These are phyloP conservation scores for Laticauda laticaudata DNA, from an alignment of 2,113 vertebrate genomes.

Conservation along the genomic window DNA sequence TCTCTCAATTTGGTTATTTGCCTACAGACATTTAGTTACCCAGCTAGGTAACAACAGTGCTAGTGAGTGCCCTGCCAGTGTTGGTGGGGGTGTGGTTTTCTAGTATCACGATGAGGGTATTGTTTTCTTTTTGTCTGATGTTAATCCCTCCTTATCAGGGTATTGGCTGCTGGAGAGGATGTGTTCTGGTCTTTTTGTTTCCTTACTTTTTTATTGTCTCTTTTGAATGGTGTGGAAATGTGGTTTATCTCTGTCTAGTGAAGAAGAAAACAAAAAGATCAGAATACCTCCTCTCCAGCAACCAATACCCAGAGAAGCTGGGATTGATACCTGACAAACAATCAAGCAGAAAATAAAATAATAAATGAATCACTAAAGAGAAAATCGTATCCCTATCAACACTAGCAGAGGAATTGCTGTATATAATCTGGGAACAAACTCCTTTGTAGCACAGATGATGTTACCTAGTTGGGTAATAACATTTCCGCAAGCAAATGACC, in stretches of 20 bases:
- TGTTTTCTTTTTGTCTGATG: background rate
- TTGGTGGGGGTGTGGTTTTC: background rate
- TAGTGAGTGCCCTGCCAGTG: background rate
- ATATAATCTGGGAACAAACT: background rate
- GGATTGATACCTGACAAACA: background rate
- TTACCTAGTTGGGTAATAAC: background rate
- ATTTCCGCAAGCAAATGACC: background rate
- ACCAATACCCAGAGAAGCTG: background rate
- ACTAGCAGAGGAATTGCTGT: background rate
- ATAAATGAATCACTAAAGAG: background rate
- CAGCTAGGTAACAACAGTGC: background rate
- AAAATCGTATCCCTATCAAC: background rate
- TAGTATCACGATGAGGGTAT: background rate
- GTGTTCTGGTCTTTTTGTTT: background rate
- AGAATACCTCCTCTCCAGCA: background rate
- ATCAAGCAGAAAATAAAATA: background rate
- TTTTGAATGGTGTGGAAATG: background rate
- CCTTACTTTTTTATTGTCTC: background rate
- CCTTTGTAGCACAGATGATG: background rate
- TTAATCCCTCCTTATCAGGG: background rate
- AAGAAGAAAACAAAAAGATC: background rate
- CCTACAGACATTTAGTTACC: background rate
- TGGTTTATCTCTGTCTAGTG: background rate
- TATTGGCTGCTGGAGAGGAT: background rate
- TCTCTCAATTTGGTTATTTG: background rate